Conservation (phyloP, 2,113 vertebrate species). For the Oxyura jamaicensis region DNA sequence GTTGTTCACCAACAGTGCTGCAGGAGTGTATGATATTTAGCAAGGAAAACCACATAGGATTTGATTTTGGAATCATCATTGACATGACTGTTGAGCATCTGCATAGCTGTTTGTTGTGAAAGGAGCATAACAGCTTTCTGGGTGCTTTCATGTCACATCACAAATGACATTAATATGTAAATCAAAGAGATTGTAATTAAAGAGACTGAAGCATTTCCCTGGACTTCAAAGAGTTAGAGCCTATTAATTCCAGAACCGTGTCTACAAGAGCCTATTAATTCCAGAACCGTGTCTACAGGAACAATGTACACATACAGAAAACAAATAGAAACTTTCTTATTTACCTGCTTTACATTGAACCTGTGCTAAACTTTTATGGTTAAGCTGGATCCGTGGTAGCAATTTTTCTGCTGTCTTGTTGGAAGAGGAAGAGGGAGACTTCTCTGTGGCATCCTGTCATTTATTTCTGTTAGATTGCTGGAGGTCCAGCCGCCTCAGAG, state of each 20-base stretch:
- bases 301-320: neutral
- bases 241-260: neutral
- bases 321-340: neutral
- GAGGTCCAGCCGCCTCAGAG: neutral
- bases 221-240: neutral
- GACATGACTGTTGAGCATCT: neutral
- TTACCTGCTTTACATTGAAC: neutral
- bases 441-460: neutral
- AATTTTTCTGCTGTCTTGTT: neutral
- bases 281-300: neutral
- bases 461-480: neutral
- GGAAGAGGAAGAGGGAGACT: neutral
- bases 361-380: neutral
- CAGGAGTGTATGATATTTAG: neutral
- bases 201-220: neutral
- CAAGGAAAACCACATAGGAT: neutral
- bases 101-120: neutral
- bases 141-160: neutral
- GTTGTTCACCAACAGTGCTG: rapidly evolving
- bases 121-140: neutral
- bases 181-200: neutral
- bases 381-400: neutral
- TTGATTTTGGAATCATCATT: neutral
- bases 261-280: neutral
- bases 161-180: neutral